These are phyloP conservation scores for Drosophila prostipennis DNA, from an alignment of 2,888 invertebrate genomes.

Conservation along the genomic window DNA sequence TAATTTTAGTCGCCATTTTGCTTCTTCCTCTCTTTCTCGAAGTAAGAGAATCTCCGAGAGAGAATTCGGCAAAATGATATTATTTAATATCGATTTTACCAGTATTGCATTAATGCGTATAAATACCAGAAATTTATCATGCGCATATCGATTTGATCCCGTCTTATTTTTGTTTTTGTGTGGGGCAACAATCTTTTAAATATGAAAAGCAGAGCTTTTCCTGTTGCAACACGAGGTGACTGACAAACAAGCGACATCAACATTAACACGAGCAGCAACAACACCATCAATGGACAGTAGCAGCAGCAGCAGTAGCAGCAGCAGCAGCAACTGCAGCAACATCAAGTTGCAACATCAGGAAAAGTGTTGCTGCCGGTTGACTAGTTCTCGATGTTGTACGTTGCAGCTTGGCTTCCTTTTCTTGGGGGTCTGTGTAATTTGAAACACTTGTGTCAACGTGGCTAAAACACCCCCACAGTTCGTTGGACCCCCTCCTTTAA, in stretches of 20 bases:
- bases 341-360: constrained; percentile 38
- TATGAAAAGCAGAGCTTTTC: background rate
- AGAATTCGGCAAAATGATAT: no score
- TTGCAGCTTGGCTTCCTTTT: constrained; percentile 48
- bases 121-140: no score
- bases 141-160: no score
- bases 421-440: constrained; percentile 76
- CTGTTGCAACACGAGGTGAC: constrained; percentile 1
- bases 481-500: background rate
- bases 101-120: no score
- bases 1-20: no score
- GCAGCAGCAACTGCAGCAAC: constrained; percentile 41
- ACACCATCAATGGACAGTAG: constrained; percentile 14
- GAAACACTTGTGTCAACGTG: constrained; percentile 82
- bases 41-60: no score
- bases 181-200: no score
- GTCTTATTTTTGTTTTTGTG: no score
- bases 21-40: no score
- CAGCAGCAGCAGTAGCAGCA: constrained; percentile 17
- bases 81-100: no score
- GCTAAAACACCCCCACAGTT: constrained; percentile 9
- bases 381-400: constrained; percentile 40
- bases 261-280: constrained; percentile 28
- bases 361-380: constrained; percentile 65
- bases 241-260: constrained; percentile 19